phyloP scores from a whole-genome alignment of 2,888 invertebrate genomes.

The Andricus quercusramuli region DNA sequence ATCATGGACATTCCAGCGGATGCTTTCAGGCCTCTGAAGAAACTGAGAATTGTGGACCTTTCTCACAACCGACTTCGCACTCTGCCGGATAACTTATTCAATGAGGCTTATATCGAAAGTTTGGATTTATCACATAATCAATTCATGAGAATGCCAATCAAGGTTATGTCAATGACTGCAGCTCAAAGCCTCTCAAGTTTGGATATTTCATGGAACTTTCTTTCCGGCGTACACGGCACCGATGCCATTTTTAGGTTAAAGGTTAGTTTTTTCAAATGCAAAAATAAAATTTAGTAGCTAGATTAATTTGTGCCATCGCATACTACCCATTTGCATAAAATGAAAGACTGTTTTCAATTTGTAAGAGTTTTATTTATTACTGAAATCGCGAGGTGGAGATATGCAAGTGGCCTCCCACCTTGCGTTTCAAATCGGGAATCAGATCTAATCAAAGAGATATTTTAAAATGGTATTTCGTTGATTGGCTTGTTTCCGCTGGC shows the following conservation, averaged over 20 bases:
- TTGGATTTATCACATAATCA: conserved; percentile 91
- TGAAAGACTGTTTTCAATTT: neutral
- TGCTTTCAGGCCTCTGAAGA: conserved; percentile 85
- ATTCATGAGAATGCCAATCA: conserved; percentile 87
- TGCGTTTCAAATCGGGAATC: neutral
- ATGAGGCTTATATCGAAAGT: conserved; percentile 87
- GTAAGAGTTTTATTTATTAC: neutral
- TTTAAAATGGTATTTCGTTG: neutral
- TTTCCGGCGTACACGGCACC: conserved; percentile 88
- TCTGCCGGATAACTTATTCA: conserved; percentile 90
- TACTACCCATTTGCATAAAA: neutral
- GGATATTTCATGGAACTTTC: conserved; percentile 89
- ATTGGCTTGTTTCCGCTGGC: neutral
- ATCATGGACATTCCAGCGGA: conserved; percentile 88
- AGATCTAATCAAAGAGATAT: neutral
- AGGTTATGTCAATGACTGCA: conserved; percentile 85
- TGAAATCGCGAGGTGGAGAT: neutral
- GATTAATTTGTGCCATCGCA: neutral
- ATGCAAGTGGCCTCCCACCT: neutral
- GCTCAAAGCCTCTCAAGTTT: conserved; percentile 87
- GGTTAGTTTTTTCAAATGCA: conserved; percentile 79
- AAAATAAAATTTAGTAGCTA: neutral
- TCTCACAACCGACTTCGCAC: conserved; percentile 89
- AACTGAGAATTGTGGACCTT: conserved; percentile 88
- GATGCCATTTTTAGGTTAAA: conserved; percentile 88